Base-by-base conservation (phyloP, 2,113 vertebrate species). In the Oostethus manadensis region DNA sequence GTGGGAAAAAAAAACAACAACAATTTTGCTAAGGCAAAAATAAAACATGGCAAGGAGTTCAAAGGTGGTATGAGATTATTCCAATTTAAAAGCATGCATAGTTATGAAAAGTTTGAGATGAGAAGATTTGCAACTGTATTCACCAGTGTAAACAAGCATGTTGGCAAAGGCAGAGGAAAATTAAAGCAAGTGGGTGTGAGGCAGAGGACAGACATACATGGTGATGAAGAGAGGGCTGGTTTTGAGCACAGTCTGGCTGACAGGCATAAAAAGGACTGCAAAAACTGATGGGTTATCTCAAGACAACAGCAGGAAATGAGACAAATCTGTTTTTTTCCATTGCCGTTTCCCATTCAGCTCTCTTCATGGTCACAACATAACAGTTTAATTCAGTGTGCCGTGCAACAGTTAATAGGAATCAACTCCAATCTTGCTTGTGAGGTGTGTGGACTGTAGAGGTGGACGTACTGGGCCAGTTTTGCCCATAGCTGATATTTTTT, bases 221-320 rank as follows among this genome's bases (percentile, higher is more conserved):
- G 50, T 58, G 66, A 67, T 67, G 66, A 73, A 23, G 48, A 22
- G 46, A 76, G 47, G 50, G 54, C 18, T 54, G 57, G 50, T 70
- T 58, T 74, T 64, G 64, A 84, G 49, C 82, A 70, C 61, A 70
- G 44, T 46, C 53, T n/a, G 51, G 65, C 73, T 62, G 57, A 26
- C 38, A 60, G 68, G 70, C 13, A n/a, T 62, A 62, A 63, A 73
- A 69, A 63, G 50, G 26, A 2, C 49, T 48, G 67, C 15, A 8
- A 46, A 61, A 76, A 58, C 73, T 17, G 33, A 64, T 62, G 69
- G 58, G 60, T 38, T 64, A 55, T 77, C 66, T 77, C 64, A 42
- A 61, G 64, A 67, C 42, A 62, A 76, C 75, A 44, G 33, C 70
- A 63, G 78, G 71, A 77, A 80, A 71, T 71, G 61, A 48, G 62